Percentiles rank a stretch among this genome's conserved stretches.
phyloP scores from a whole-genome alignment of 2,113 vertebrate genomes.

The Motacilla tschutschensis region DNA sequence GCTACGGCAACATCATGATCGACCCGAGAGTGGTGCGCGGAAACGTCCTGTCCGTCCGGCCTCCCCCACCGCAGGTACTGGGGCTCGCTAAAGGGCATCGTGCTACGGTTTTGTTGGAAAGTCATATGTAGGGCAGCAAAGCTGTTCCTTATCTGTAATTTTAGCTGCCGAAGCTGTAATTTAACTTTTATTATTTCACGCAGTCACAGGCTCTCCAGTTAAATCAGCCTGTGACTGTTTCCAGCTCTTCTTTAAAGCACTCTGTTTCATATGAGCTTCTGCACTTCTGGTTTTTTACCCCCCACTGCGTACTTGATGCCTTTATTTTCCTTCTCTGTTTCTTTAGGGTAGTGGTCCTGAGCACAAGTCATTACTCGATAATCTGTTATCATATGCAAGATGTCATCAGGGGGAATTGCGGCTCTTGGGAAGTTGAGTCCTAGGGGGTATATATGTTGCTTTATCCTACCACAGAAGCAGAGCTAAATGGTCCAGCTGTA shows the following conservation, averaged over 20 bases:
- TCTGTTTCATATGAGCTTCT: neutral
- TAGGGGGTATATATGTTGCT: neutral
- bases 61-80: slow-evolving; percentile 59
- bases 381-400: neutral
- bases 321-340: neutral
- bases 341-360: neutral
- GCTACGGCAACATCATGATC: slow-evolving; percentile 86
- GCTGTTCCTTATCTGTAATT: neutral
- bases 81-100: neutral
- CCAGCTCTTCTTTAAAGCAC: neutral
- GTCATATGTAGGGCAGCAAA: neutral
- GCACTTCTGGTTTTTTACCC: neutral
- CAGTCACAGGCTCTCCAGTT: neutral
- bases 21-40: slow-evolving; percentile 91
- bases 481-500: neutral
- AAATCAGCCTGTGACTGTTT: neutral
- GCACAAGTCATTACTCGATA: neutral
- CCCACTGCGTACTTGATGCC: neutral
- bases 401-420: neutral
- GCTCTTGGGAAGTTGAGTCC: neutral
- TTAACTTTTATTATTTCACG: neutral
- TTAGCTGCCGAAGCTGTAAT: neutral
- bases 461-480: neutral
- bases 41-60: slow-evolving; percentile 77
- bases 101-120: neutral